Evolutionary conservation across 1,140 invertebrate genomes (phyloP).

Genomic region (Drosophila watanabei): DNA sequence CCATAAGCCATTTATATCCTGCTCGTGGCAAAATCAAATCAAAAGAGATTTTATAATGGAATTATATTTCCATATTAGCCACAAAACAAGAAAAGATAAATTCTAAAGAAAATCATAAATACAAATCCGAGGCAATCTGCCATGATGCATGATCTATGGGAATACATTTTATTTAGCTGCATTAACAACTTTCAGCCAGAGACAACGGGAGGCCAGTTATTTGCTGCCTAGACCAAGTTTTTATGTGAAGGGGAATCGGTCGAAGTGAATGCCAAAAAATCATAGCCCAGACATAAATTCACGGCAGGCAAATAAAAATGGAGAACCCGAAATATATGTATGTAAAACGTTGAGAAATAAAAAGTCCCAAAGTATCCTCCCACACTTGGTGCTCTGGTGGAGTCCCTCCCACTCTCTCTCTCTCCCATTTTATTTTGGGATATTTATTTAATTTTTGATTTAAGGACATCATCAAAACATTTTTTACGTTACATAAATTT

Average conservation of each 20-base stretch:
- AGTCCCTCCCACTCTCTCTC: too few species aligned
- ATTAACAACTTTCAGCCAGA: slow-evolving; percentile 56
- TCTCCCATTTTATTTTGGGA: slow-evolving; percentile 55
- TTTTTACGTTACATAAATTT: slow-evolving; percentile 82
- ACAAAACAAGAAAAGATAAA: slow-evolving; percentile 36
- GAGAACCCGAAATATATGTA: slow-evolving; percentile 23
- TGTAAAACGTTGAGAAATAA: slow-evolving; percentile 61
- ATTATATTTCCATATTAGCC: slow-evolving; percentile 67
- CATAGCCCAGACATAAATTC: slow-evolving; percentile 71
- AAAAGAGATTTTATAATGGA: slow-evolving; percentile 65
- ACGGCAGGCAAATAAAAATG: slow-evolving; percentile 63
- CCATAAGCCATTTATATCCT: slow-evolving; percentile 4
- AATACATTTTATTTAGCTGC: slow-evolving; percentile 62
- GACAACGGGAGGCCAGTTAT: slow-evolving; percentile 65
- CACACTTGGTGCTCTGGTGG: neutral
- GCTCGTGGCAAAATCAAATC: slow-evolving; percentile 46
- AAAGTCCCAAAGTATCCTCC: slow-evolving; percentile 31
- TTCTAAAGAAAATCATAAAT: slow-evolving; percentile 66
- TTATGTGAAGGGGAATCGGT: slow-evolving; percentile 23
- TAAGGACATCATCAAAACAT: slow-evolving; percentile 82
- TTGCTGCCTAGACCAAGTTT: slow-evolving; percentile 38
- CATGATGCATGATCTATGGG: slow-evolving; percentile 70
- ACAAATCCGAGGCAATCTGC: slow-evolving; percentile 74
- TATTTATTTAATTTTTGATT: slow-evolving; percentile 84
- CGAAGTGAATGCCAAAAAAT: slow-evolving; percentile 62